A percentile compares a stretch with the other conserved stretches of the same genome.
phyloP scores from a whole-genome alignment of 2,797 vertebrate genomes.

The Momotus momota region DNA sequence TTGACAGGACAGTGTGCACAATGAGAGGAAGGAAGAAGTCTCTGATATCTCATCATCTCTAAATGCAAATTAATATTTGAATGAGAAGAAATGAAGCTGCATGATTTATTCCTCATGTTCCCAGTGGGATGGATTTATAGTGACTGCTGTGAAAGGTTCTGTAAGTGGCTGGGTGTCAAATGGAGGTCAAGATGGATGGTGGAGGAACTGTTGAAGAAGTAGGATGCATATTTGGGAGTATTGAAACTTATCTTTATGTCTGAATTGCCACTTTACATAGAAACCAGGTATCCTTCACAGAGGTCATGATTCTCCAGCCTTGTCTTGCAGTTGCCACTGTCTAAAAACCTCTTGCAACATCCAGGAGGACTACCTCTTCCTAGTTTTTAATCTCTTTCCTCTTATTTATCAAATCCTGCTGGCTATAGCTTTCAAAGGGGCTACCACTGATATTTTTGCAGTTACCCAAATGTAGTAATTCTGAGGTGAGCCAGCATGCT shows the following conservation, averaged over 20 bases:
- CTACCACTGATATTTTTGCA: neutral
- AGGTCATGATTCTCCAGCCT: neutral
- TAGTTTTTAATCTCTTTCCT: neutral
- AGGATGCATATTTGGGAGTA: neutral
- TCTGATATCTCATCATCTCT: slow-evolving; percentile 11
- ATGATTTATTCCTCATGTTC: slow-evolving; percentile 2
- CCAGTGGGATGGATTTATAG: neutral
- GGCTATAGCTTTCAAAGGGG: neutral
- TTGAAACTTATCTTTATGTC: neutral
- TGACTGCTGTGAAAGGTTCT: neutral
- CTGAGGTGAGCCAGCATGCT: neutral
- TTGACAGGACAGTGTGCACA: neutral
- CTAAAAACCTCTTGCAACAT: neutral
- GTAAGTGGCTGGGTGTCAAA: neutral
- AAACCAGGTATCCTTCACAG: neutral
- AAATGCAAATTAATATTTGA: slow-evolving; percentile 25
- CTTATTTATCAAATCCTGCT: neutral
- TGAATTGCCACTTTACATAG: neutral
- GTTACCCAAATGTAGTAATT: neutral
- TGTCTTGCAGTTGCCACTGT: neutral
- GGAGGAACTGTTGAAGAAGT: neutral
- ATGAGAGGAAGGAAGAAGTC: neutral
- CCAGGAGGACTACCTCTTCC: neutral
- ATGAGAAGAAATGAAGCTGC: neutral
- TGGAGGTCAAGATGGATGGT: neutral